These are phyloP conservation scores for Eupithecia abbreviata DNA, from an alignment of 2,888 invertebrate species.

Conservation along the genomic window DNA sequence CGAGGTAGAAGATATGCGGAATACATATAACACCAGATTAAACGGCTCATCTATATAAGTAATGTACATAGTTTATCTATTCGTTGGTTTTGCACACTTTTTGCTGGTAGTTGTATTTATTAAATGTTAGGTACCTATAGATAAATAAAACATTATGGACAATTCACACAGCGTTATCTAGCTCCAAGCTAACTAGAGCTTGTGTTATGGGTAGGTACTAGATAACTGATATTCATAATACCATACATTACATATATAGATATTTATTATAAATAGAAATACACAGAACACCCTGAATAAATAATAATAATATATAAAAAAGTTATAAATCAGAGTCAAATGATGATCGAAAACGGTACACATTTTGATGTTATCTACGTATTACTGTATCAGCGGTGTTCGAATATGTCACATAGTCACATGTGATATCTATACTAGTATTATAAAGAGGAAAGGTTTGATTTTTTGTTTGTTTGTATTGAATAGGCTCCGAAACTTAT, in stretches of 20 bases:
- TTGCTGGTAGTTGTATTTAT: neutral
- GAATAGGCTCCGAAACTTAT: too few relatives aligned
- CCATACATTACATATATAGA: too few relatives aligned
- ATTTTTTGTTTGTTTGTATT: too few relatives aligned
- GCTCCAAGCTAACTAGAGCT: too few relatives aligned
- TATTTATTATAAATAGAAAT: too few relatives aligned
- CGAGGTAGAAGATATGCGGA: conserved; percentile 53
- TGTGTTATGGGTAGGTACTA: too few relatives aligned
- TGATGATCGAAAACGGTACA: neutral
- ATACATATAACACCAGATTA: conserved; percentile 45
- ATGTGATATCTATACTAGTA: neutral
- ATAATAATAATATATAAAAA: too few relatives aligned
- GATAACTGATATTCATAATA: too few relatives aligned
- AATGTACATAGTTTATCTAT: conserved; percentile 21
- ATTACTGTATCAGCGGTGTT: neutral
- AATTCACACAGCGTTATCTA: too few relatives aligned
- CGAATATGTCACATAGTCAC: neutral
- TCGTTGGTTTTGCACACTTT: conserved; percentile 11
- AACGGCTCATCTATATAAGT: conserved; percentile 37
- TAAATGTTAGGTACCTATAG: neutral
- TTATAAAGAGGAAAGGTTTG: too few relatives aligned
- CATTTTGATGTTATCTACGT: neutral
- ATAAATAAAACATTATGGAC: too few relatives aligned
- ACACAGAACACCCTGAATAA: too few relatives aligned
- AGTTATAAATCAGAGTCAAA: neutral